Evolutionary conservation across 2,888 invertebrate species (phyloP).

Genomic region (Dasysyrphus albostriatus): DNA sequence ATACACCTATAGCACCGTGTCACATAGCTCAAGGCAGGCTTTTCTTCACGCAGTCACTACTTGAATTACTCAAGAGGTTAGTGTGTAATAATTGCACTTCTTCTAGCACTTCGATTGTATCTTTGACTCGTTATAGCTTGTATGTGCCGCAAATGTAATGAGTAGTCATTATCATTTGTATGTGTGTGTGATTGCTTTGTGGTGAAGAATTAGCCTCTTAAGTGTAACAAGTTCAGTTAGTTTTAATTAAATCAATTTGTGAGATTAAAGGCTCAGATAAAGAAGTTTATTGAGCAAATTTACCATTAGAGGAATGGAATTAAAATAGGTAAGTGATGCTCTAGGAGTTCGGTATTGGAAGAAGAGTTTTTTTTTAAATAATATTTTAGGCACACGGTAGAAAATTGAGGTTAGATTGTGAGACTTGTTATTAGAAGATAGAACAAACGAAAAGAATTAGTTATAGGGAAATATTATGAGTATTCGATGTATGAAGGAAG

Average conservation of each 20-base stretch:
- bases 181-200: not conserved
- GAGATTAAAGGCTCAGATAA: constrained; percentile 31
- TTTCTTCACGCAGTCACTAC: constrained; percentile 4
- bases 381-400: not conserved
- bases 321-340: not conserved
- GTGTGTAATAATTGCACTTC: constrained; percentile 66
- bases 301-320: constrained; percentile 2
- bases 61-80: constrained; percentile 46
- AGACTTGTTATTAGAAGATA: not conserved
- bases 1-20: not conserved
- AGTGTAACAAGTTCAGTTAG: constrained; percentile 34
- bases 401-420: not conserved
- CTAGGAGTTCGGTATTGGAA: not conserved
- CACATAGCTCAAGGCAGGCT: constrained; percentile 7
- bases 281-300: not conserved
- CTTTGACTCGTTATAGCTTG: not conserved
- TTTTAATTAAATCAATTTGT: constrained; percentile 57
- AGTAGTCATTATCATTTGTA: not conserved
- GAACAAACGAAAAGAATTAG: not conserved
- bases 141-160: constrained; percentile 12
- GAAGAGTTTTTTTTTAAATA: not conserved
- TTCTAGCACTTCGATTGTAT: constrained; percentile 41
- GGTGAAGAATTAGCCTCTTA: constrained; percentile 38
- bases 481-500: no score
- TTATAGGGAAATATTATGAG: not conserved